Base-by-base conservation (phyloP, 2,113 vertebrate species). In the Apodemus sylvaticus region DNA sequence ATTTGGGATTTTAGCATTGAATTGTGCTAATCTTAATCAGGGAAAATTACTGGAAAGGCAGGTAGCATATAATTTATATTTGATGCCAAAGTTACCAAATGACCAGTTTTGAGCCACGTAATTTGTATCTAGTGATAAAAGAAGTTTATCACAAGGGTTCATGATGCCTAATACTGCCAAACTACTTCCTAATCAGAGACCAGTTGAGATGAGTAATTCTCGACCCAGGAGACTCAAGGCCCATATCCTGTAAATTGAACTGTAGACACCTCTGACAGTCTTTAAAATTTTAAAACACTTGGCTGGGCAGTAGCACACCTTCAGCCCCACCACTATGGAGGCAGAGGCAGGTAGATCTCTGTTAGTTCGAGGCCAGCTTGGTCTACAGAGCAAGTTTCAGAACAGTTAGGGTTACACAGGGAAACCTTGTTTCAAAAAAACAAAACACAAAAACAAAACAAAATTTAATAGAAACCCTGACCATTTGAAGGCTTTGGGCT, bases 11-110 rank as follows among this genome's bases (percentile, higher is more conserved):
- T 81, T 48, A 66, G 22, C 58, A 78, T 90, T 94, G 17, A 89
- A 90, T 91, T 86, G 58, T 53, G n/a, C 2, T 45, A 58, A 55
- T 94, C 20, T 93, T 79, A 94, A 64, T 87, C 68, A 92, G 74
- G 51, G 64, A 91, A 88, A 64, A 48, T 66, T 42, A 64, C 29
- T 88, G 74, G 51, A 93, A 94, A 95, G 58, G 34, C 5, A n/a
- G 45, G 58, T 48, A 95, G 19, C 66, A 19, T 85, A 77, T 78
- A 78, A 45, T 11, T 10, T 77, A 86, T 92, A 77, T 81, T 92
- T 92, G 34, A 60, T 89, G 60, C 1, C 16, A 93, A 90, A 64
- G 74, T 94, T 86, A 97, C 94, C 34, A 94, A 89, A 94, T 5
- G 78, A 42, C 5, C 16, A 82, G 7, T 89, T 97, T 78, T 85